Evolutionary conservation across 2,113 vertebrate genomes (phyloP).

Genomic region (Neopipo cinnamomea): DNA sequence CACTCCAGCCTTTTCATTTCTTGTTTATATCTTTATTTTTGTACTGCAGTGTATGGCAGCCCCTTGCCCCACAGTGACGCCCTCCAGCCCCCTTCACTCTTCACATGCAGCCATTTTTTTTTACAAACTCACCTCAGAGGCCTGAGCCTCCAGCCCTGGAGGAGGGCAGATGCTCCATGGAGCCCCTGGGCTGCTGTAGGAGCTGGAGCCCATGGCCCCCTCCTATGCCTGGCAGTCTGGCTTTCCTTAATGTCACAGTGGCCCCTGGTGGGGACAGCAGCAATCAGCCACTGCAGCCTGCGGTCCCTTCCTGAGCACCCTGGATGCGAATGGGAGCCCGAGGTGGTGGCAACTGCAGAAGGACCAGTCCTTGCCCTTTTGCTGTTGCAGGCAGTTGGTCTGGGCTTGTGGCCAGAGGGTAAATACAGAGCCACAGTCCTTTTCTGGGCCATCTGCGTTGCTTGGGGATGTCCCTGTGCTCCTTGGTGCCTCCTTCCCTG

Average conservation of each 20-base stretch:
- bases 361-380: not conserved
- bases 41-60: constrained; percentile 49
- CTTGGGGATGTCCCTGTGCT: not conserved
- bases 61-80: not conserved
- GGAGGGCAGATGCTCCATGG: not conserved
- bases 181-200: not conserved
- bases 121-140: not conserved
- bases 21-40: constrained; percentile 75
- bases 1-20: constrained; percentile 63
- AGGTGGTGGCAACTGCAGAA: not conserved
- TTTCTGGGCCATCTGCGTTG: not conserved
- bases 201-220: not conserved
- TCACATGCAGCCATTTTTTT: not conserved
- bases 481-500: not conserved
- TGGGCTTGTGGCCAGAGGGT: not conserved
- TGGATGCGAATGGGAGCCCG: not conserved
- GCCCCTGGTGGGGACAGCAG: constrained; percentile 48
- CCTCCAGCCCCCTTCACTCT: not conserved
- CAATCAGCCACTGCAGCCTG: not conserved
- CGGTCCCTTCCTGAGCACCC: not conserved
- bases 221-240: not conserved
- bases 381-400: not conserved
- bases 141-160: not conserved
- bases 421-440: not conserved
- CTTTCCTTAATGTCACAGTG: constrained; percentile 47